A percentile compares a stretch with the other conserved stretches of the same genome.
Evolutionary conservation across 2,888 invertebrate genomes (phyloP).

Genomic region (Orgyia antiqua): DNA sequence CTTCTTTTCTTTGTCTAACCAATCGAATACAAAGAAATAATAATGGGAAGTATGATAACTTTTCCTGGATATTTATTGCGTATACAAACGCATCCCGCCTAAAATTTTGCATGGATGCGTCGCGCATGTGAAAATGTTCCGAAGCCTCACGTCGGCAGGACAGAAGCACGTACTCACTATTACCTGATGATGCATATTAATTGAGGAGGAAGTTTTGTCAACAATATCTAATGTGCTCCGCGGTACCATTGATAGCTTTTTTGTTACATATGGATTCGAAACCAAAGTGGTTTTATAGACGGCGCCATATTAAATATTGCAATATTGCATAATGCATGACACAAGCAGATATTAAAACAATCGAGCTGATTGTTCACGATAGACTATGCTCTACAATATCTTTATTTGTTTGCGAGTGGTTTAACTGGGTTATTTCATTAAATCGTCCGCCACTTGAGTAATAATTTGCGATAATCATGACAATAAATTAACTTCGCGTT

Average conservation of each 20-base stretch:
- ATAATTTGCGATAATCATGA: slow-evolving; percentile 68
- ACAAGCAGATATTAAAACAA: slow-evolving; percentile 43
- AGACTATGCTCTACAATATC: slow-evolving; percentile 42
- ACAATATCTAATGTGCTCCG: slow-evolving; percentile 76
- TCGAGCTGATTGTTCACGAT: slow-evolving; percentile 43
- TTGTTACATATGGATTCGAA: slow-evolving; percentile 35
- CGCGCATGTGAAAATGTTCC: slow-evolving; percentile 64
- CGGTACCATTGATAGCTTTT: slow-evolving; percentile 72
- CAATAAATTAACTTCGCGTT: slow-evolving; percentile 53
- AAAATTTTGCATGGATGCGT: slow-evolving; percentile 77
- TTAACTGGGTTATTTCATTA: slow-evolving; percentile 71
- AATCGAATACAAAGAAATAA: slow-evolving; percentile 54
- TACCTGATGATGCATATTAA: slow-evolving; percentile 76
- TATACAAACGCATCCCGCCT: slow-evolving; percentile 73
- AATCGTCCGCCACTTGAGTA: slow-evolving; percentile 59
- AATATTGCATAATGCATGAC: slow-evolving; percentile 64
- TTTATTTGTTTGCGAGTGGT: slow-evolving; percentile 45
- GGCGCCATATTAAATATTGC: slow-evolving; percentile 59
- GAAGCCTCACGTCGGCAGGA: slow-evolving; percentile 42
- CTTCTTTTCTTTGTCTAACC: slow-evolving; percentile 63
- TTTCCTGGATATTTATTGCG: slow-evolving; percentile 59
- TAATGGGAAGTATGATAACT: slow-evolving; percentile 57
- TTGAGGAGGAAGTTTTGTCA: slow-evolving; percentile 75
- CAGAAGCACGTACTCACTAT: slow-evolving; percentile 64
- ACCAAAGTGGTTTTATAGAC: slow-evolving; percentile 54